Evolutionary conservation across 2,113 vertebrate genomes (phyloP), one percentile per base, ranked within the genome.

Genomic region (Sardina pilchardus): DNA sequence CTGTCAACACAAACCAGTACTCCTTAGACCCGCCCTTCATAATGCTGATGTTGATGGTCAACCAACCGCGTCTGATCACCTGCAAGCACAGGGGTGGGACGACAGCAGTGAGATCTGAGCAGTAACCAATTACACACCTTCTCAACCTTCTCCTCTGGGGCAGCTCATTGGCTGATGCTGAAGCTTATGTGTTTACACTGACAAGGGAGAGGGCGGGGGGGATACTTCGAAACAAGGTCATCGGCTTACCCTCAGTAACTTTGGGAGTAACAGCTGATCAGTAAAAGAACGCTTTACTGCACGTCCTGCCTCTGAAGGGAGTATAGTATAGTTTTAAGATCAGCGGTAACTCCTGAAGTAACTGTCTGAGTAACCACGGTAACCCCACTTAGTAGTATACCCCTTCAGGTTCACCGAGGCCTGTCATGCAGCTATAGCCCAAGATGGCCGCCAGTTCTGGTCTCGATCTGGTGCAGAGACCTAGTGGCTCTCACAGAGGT

Each of bases 1-100:
- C 97, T 0, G 97, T 99, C 86, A 99, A 94, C 91, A 99, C 96
- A 0, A 99, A 99, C 98, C 98, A 99, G 92, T 99, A 99, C 75
- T 99, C 98, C 91, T 98, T 98, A 81, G 98, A 99, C 8, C 98
- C 98, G 6, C 98, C 98, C 92, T 99, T 99, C 98, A 99, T 99
- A 90, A 99, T 96, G 88, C 98, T 98, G 88, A 99, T 99, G 90
- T 99, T 99, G 93, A 99, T 97, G 80, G 98, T 99, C 34, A 99
- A 88, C 98, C 98, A 99, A 82, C 98, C 98, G 86, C 96, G 91
- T 47, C 98, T 96, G 93, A 99, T 98, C 89, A 99, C 97, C 98
- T 99, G 80, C 75, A 84, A 81, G 59, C 1, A 87, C 63, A 34
- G 45, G 75, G 39, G 81, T 0, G 59, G 53, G 67, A 36, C 81